A percentile compares a stretch with the other conserved stretches of the same genome.
phyloP scores from a whole-genome alignment of 2,113 vertebrate species.

The human region GRCh38 chr3:83783001-83783500 shows the following conservation, averaged over 20 bases:
- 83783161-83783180: not conserved
- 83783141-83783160: not conserved
- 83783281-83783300: rapidly evolving
- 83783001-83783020: not conserved
- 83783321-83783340: not conserved
- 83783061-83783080: not conserved
- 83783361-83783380: not conserved
- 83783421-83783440: not conserved
- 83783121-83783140: not conserved
- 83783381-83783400: not conserved
- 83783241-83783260: not conserved
- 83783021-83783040: not conserved
- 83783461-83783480: not conserved
- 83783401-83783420: not conserved
- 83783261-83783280: not conserved
- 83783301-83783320: not conserved
- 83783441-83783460: not conserved
- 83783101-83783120: not conserved
- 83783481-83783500: not conserved
- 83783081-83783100: not conserved
- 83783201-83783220: not conserved
- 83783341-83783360: not conserved
- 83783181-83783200: not conserved
- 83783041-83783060: not conserved
- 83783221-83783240: not conserved